Percentiles rank a stretch among this genome's conserved stretches.
Evolutionary conservation across 2,797 vertebrate genomes (phyloP).

Genomic region (Phataginus tetradactyla): DNA sequence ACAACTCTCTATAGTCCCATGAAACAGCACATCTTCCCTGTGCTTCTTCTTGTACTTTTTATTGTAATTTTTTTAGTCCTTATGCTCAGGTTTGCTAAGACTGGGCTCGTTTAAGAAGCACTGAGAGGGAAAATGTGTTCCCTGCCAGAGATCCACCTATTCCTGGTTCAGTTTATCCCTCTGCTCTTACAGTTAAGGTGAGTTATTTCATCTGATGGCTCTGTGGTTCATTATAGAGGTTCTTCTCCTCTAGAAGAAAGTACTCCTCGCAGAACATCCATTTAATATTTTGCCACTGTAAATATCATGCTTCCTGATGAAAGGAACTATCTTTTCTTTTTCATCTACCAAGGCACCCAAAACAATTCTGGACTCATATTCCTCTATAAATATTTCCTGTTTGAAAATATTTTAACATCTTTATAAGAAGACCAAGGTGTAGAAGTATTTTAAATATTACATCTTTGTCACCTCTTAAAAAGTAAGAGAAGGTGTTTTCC

Average conservation of each 20-base stretch:
- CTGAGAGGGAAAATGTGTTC: not conserved
- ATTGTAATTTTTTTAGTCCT: not conserved
- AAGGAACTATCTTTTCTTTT: not conserved
- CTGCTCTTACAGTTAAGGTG: not conserved
- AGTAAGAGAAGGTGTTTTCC: not conserved
- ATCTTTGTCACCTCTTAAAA: not conserved
- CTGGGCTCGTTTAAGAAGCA: not conserved
- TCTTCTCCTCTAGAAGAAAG: not conserved
- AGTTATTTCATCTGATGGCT: not conserved
- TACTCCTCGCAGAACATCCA: not conserved
- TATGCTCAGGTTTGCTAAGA: not conserved
- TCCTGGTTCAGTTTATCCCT: not conserved
- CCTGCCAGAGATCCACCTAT: not conserved
- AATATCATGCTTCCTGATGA: not conserved
- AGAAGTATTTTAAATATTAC: not conserved
- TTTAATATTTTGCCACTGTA: not conserved
- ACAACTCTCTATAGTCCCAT: not conserved
- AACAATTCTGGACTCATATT: not conserved
- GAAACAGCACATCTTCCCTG: not conserved
- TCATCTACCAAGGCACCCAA: not conserved
- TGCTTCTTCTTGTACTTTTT: not conserved
- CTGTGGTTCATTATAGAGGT: not conserved
- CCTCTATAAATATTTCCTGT: not conserved
- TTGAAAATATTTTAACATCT: conserved; percentile 15
- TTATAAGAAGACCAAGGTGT: not conserved